Conservation (phyloP, 2,797 vertebrate species). For the Distichodus sexfasciatus region DNA sequence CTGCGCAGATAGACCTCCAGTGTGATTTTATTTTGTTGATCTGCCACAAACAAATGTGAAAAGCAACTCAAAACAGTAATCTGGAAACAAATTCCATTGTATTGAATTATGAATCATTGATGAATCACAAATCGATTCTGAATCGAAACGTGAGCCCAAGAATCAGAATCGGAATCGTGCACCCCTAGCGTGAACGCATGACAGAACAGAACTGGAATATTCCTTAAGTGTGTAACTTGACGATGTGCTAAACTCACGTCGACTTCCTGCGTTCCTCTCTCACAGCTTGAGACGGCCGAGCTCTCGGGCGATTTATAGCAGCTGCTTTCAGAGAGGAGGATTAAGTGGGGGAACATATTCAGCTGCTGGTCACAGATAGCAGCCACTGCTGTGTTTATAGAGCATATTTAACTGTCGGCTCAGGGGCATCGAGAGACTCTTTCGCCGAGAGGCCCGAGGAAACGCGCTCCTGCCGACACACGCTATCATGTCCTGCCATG, state of each 20-base stretch:
- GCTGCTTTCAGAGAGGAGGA: constrained; percentile 57
- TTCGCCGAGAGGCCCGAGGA: constrained; percentile 7
- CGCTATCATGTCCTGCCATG: constrained; percentile 22
- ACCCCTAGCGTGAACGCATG: too few relatives aligned
- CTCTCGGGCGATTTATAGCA: constrained; percentile 68
- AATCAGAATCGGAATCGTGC: too few relatives aligned
- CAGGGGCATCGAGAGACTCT: constrained; percentile 16
- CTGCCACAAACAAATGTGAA: too few relatives aligned
- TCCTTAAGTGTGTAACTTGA: constrained; percentile 17
- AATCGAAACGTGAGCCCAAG: too few relatives aligned
- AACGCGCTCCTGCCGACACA: neutral
- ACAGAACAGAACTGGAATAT: neutral
- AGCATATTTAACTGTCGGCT: constrained; percentile 56
- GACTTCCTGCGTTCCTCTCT: constrained; percentile 13
- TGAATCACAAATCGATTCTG: too few relatives aligned
- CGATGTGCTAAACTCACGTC: constrained; percentile 1
- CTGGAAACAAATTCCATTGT: too few relatives aligned
- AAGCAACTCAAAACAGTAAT: too few relatives aligned
- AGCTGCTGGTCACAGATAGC: constrained; percentile 69
- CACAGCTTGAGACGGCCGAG: constrained; percentile 59
- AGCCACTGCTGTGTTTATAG: constrained; percentile 48
- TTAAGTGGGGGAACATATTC: constrained; percentile 52
- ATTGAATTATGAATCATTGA: too few relatives aligned
- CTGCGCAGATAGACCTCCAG: too few relatives aligned
- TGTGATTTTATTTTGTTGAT: too few relatives aligned